Conservation (phyloP, 1,140 invertebrate genomes). For the Hermatobates lingyangjiaoensis region DNA sequence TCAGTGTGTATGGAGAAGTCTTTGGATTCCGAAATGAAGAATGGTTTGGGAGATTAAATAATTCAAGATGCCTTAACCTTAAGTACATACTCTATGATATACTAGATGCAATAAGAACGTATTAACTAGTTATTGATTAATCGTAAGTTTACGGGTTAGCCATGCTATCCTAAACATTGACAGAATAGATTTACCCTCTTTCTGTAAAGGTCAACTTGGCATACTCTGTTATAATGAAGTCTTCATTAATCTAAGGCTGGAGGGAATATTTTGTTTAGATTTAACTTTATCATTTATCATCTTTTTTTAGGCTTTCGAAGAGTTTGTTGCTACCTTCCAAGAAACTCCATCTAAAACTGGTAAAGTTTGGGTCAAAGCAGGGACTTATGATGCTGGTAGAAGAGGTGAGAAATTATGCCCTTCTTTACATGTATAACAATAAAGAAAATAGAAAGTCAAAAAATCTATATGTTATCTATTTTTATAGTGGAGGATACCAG, state of each 20-base stretch:
- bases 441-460: no score
- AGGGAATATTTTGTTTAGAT: background rate
- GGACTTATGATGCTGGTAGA: slow-evolving; percentile 85
- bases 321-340: slow-evolving; percentile 94
- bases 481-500: slow-evolving; percentile 60
- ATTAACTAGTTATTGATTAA: background rate
- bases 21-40: no score
- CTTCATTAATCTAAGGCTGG: background rate
- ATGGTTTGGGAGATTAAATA: no score
- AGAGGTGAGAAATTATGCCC: no score
- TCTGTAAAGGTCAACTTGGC: background rate
- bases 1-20: no score
- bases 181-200: background rate
- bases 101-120: no score
- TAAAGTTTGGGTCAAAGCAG: slow-evolving; percentile 93
- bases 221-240: background rate
- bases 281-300: background rate
- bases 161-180: background rate
- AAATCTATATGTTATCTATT: background rate
- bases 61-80: no score
- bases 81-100: no score
- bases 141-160: background rate
- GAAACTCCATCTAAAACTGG: slow-evolving; percentile 52
- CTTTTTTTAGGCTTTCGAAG: slow-evolving; percentile 75
- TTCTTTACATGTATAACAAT: no score